Conservation (phyloP, 2,888 invertebrate genomes). For the Rotaria socialis region DNA sequence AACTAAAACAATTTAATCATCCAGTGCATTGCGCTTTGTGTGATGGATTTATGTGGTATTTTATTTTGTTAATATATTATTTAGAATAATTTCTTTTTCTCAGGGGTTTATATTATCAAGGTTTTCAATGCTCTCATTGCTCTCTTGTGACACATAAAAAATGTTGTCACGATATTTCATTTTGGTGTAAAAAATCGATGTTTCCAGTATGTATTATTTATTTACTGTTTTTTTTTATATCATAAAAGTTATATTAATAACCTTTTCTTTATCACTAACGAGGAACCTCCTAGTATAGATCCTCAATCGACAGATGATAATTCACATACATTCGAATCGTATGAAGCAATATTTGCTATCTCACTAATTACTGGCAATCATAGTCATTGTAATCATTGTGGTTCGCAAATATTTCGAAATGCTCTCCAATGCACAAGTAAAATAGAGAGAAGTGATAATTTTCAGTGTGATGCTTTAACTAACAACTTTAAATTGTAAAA, state of each 20-base stretch:
- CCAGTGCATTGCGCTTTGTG: constrained; percentile 26
- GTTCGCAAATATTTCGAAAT: not conserved
- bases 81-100: too few species aligned
- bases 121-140: constrained; percentile 1
- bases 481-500: not conserved
- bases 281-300: not conserved
- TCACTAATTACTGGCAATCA: not conserved
- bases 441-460: not conserved
- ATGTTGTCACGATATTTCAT: not conserved
- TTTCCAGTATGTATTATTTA: not conserved
- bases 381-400: constrained; percentile 26
- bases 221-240: not conserved
- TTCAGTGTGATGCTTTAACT: not conserved
- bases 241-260: too few species aligned
- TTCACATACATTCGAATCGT: not conserved
- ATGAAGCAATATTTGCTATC: not conserved
- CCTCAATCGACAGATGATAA: not conserved
- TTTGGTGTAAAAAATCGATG: not conserved
- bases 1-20: not conserved
- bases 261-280: too few species aligned
- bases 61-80: too few species aligned
- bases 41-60: not conserved
- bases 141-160: constrained; percentile 7
- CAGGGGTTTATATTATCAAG: constrained; percentile 17
- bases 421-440: constrained; percentile 1